Evolutionary conservation across 2,888 invertebrate genomes (phyloP).

Genomic region (Tiliacea aurago): DNA sequence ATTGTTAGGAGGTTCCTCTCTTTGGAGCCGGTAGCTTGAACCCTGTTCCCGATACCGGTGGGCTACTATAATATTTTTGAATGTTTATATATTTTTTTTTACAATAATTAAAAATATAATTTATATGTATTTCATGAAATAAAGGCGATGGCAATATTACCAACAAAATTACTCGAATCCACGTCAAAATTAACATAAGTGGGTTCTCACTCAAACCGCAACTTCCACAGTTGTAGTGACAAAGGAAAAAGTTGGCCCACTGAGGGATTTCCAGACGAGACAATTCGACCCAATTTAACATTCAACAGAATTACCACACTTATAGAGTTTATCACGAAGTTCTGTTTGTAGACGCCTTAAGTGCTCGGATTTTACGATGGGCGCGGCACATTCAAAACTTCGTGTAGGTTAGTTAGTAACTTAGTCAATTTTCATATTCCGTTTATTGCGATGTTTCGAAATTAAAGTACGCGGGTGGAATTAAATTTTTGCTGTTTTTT

Average conservation of each 20-base stretch:
- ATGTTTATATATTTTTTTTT: too few relatives aligned
- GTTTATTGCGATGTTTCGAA: conserved; percentile 19
- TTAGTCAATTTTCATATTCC: conserved; percentile 34
- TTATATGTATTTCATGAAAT: too few relatives aligned
- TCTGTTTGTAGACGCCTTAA: conserved; percentile 62
- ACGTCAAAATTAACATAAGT: conserved; percentile 62
- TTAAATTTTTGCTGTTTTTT: conserved; percentile 21
- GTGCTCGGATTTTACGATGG: conserved; percentile 59
- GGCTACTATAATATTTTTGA: too few relatives aligned
- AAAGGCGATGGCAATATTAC: conserved; percentile 2
- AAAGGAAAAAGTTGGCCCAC: conserved; percentile 70
- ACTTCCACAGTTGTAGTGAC: conserved; percentile 69
- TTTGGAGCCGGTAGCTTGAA: too few relatives aligned
- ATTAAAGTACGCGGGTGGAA: not conserved
- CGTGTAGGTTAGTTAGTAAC: conserved; percentile 18
- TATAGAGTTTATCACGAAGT: conserved; percentile 68
- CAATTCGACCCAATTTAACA: conserved; percentile 70
- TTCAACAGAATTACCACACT: conserved; percentile 69
- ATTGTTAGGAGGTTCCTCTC: too few relatives aligned
- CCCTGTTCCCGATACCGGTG: too few relatives aligned
- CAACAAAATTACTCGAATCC: conserved; percentile 50
- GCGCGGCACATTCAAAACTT: conserved; percentile 54
- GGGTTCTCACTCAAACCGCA: conserved; percentile 67
- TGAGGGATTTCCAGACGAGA: conserved; percentile 57
- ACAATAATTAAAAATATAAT: too few relatives aligned